Conservation (phyloP, 2,888 invertebrate species). For the Lordiphosa fenestrarum region DNA sequence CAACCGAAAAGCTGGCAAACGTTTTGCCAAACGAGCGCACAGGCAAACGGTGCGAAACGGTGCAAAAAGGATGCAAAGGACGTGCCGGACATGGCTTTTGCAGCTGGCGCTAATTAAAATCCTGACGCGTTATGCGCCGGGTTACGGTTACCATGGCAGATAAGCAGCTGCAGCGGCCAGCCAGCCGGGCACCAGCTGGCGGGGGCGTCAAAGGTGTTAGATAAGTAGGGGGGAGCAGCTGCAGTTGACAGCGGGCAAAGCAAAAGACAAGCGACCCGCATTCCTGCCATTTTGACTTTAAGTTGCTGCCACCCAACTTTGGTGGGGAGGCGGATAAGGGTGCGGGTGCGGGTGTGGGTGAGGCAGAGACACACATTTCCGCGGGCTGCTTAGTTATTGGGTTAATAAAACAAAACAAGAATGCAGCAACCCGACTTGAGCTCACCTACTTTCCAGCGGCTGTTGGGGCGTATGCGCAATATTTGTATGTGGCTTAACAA, state of each 20-base stretch:
- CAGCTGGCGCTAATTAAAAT: conserved; percentile 64
- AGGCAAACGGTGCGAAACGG: conserved; percentile 50
- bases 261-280: conserved; percentile 60
- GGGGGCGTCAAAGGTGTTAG: conserved; percentile 71
- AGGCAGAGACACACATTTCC: conserved; percentile 23
- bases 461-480: conserved; percentile 51
- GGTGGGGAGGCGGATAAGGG: too few relatives aligned
- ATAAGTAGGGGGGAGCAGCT: conserved; percentile 54
- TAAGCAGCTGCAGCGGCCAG: conserved; percentile 46
- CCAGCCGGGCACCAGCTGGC: neutral
- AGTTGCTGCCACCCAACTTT: conserved; percentile 14
- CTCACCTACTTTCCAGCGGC: conserved; percentile 53
- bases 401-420: conserved; percentile 67
- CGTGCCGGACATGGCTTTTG: conserved; percentile 26
- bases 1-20: conserved; percentile 38
- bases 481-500: conserved; percentile 68
- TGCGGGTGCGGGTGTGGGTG: conserved; percentile 2
- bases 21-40: conserved; percentile 70
- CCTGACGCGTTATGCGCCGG: conserved; percentile 36
- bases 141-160: conserved; percentile 71
- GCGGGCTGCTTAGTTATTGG: conserved; percentile 63
- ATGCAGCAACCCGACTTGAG: conserved; percentile 27
- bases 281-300: conserved; percentile 61
- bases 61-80: conserved; percentile 41
- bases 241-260: conserved; percentile 40